Conservation (phyloP, 2,113 vertebrate genomes). For the Megaceryle torquata region DNA sequence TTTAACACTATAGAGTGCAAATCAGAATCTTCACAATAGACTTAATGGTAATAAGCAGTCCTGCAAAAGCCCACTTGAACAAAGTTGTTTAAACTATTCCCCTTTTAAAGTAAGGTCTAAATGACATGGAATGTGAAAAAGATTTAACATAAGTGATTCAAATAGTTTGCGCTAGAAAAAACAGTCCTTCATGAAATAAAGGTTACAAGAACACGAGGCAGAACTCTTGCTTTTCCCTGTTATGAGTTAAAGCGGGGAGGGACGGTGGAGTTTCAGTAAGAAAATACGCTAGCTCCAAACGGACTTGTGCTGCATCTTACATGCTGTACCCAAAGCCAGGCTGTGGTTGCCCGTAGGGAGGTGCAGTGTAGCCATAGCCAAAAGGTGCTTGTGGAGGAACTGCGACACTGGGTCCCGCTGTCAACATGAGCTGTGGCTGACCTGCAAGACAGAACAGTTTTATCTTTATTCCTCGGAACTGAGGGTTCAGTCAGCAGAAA, state of each 20-base stretch:
- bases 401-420: slow-evolving; percentile 93
- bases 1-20: slow-evolving; percentile 98
- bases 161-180: slow-evolving; percentile 83
- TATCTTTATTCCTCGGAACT: accelerated
- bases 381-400: slow-evolving; percentile 92
- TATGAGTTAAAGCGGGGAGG: slow-evolving; percentile 79
- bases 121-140: slow-evolving; percentile 93
- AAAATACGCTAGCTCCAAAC: slow-evolving; percentile 77
- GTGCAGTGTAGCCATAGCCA: slow-evolving; percentile 93
- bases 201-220: slow-evolving; percentile 80
- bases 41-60: slow-evolving; percentile 83
- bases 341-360: slow-evolving; percentile 88
- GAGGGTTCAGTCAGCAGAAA: not conserved
- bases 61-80: slow-evolving; percentile 75
- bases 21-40: slow-evolving; percentile 94
- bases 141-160: slow-evolving; percentile 83
- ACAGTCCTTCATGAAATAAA: slow-evolving; percentile 96
- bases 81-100: slow-evolving; percentile 77
- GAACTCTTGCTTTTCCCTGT: slow-evolving; percentile 76
- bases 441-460: slow-evolving; percentile 70
- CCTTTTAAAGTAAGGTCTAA: slow-evolving; percentile 82
- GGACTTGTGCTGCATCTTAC: slow-evolving; percentile 78
- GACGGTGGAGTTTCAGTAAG: slow-evolving; percentile 86
- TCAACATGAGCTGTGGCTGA: slow-evolving; percentile 97
- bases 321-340: slow-evolving; percentile 96